Base-by-base conservation (phyloP, 2,113 vertebrate species). In the Tichodroma muraria region DNA sequence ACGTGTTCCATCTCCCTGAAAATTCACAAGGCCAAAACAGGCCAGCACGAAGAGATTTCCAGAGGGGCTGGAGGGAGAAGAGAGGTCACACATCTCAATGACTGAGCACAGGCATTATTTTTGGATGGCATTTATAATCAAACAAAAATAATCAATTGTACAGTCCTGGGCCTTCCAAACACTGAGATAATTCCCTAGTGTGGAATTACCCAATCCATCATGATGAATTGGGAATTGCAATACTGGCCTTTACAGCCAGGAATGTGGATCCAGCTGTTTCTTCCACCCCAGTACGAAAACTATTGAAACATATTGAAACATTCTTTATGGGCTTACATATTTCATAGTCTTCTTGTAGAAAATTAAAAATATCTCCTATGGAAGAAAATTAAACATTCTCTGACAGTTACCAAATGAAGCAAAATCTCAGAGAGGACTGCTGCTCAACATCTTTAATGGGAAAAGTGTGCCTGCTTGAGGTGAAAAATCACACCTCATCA, bases 111-210 rank as follows among this genome's bases (percentile, higher is more conserved):
- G 44, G 57, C 54, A 88, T 91, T 91, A 66, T 83, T 91, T 92
- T 75, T 88, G 76, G 79, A 93, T 80, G 85, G 52, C 24, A 89
- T 82, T 93, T 91, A 94, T n/a, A 89, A 94, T 90, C 82, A 85
- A 96, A 94, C 59, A 75, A 95, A 95, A 96, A 82, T 83, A 95
- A 96, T 94, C 91, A 94, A 94, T 97, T 7, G 37, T 77, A 88
- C 59, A 77, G 49, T 70, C 45, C 73, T 42, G 50, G 76, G 59
- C 73, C 56, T 88, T 97, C 81, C 81, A 85, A 96, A 77, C 44
- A 88, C 64, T 93, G 71, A 91, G 63, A 65, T 91, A 95, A 96
- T 88, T 95, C 87, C 75, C 93, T 22, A 47, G 52, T 66, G 87
- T 83, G 91, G 89, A 95, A 95, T 94, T 88, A 94, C 68, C 45